These are phyloP conservation scores for Drosophila athabasca DNA, from an alignment of 1,140 invertebrate genomes.

Conservation along the genomic window DNA sequence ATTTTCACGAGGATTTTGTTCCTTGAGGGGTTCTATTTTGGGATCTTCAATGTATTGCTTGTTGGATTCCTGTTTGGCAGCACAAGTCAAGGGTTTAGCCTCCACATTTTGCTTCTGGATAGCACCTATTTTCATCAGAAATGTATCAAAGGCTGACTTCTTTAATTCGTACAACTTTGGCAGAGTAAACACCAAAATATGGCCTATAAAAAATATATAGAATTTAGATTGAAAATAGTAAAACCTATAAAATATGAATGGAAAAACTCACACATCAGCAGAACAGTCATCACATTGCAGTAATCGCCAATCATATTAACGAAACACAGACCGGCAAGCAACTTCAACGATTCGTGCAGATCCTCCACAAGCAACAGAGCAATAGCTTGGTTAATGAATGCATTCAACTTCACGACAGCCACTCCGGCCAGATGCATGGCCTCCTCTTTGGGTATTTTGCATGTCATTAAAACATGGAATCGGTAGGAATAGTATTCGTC, in stretches of 20 bases:
- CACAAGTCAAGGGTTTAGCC: background rate
- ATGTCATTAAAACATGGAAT: slow-evolving; percentile 16
- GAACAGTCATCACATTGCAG: slow-evolving; percentile 50
- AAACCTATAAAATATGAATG: background rate
- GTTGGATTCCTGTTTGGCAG: too few relatives aligned
- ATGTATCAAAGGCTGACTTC: slow-evolving; percentile 30
- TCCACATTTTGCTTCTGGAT: background rate
- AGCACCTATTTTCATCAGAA: slow-evolving; percentile 17
- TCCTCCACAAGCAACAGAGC: slow-evolving; percentile 51
- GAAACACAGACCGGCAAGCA: slow-evolving; percentile 33
- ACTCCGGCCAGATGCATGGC: slow-evolving; percentile 31
- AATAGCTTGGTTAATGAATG: slow-evolving; percentile 17
- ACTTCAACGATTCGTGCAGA: slow-evolving; percentile 47
- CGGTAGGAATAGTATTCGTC: slow-evolving; percentile 18
- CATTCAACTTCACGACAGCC: slow-evolving; percentile 34
- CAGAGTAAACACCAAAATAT: slow-evolving; percentile 55
- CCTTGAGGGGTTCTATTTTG: too few relatives aligned
- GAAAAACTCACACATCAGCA: slow-evolving; percentile 47
- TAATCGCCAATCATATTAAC: slow-evolving; percentile 61
- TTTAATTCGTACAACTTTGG: slow-evolving; percentile 60
- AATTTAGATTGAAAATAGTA: too few relatives aligned
- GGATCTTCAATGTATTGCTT: too few relatives aligned
- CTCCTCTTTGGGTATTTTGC: slow-evolving; percentile 49
- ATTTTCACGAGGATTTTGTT: slow-evolving; percentile 5
- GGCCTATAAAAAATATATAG: slow-evolving; percentile 4